A percentile compares a stretch with the other conserved stretches of the same genome.
Evolutionary conservation across 2,113 vertebrate species (phyloP).

Genomic region (Stercorarius parasiticus): DNA sequence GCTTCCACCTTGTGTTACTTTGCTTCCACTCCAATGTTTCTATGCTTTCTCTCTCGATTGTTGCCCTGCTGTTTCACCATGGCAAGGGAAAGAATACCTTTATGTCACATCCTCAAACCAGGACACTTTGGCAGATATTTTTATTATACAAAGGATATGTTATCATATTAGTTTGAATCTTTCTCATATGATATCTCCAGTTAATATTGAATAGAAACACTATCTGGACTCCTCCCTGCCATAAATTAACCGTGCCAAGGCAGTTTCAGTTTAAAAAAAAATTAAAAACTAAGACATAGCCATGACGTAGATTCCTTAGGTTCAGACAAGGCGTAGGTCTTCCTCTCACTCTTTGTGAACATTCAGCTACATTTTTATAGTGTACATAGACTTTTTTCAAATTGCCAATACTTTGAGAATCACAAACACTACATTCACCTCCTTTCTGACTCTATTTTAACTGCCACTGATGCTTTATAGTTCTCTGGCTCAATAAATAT

Average conservation of each 20-base stretch:
- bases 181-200: neutral
- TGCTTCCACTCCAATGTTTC: neutral
- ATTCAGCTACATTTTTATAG: neutral
- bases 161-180: neutral
- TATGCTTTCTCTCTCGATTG: neutral
- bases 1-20: neutral
- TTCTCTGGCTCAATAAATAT: neutral
- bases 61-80: neutral
- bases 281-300: neutral
- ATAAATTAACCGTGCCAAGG: neutral
- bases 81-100: neutral
- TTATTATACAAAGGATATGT: neutral
- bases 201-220: neutral
- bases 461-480: neutral
- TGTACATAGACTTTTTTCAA: neutral
- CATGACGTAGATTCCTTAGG: fast-evolving
- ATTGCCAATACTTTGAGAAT: neutral
- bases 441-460: neutral
- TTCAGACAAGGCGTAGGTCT: neutral
- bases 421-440: neutral
- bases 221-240: neutral
- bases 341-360: neutral
- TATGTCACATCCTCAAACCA: too few relatives aligned
- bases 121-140: neutral
- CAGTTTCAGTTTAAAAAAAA: neutral